Evolutionary conservation across 2,113 vertebrate genomes (phyloP).

Genomic region (Gracilinanus agilis): DNA sequence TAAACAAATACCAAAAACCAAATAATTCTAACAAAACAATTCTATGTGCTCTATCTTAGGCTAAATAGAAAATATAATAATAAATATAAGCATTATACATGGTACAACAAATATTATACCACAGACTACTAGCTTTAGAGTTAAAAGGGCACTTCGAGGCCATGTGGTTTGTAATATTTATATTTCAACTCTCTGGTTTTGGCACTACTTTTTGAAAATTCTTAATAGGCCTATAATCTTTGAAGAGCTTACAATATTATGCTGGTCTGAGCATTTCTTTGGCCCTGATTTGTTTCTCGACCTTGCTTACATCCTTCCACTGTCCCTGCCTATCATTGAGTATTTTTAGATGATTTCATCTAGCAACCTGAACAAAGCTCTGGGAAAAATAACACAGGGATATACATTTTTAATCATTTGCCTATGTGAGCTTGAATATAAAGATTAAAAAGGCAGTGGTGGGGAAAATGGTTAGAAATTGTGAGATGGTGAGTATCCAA

Average conservation of each 20-base stretch:
- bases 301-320: slow-evolving; percentile 2
- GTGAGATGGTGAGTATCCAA: not conserved
- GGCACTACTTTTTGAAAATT: not conserved
- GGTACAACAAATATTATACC: not conserved
- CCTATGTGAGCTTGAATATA: not conserved
- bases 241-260: not conserved
- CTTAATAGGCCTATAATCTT: not conserved
- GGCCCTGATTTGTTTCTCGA: not conserved
- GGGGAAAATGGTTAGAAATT: not conserved
- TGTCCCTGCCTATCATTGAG: slow-evolving; percentile 22
- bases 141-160: not conserved
- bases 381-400: not conserved
- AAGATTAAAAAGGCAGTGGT: not conserved
- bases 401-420: not conserved
- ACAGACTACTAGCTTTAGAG: not conserved
- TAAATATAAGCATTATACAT: not conserved
- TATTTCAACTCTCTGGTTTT: not conserved
- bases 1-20: not conserved
- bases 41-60: slow-evolving; percentile 3
- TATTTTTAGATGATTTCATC: slow-evolving; percentile 35
- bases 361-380: slow-evolving; percentile 23
- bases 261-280: not conserved
- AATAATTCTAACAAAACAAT: slow-evolving; percentile 16
- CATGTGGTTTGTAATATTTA: not conserved
- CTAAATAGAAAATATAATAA: not conserved